phyloP scores from a whole-genome alignment of 1,140 invertebrate genomes.

The Anoplophora glabripennis region DNA sequence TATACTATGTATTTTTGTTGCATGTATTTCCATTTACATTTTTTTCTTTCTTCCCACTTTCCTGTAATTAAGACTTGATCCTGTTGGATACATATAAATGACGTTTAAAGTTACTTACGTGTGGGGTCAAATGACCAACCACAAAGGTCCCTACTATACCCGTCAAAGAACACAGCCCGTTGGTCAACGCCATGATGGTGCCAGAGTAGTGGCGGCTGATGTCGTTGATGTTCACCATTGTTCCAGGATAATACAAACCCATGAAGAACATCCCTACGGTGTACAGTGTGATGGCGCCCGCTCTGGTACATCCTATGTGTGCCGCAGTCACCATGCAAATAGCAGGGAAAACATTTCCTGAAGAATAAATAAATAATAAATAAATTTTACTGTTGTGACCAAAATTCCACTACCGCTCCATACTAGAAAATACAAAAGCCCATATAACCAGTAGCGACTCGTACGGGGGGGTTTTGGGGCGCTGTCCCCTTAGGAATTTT shows the following conservation, averaged over 20 bases:
- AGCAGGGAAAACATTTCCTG: conserved; percentile 17
- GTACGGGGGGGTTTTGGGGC: no score
- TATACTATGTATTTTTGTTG: no score
- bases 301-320: conserved; percentile 22
- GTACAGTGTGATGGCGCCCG: conserved; percentile 8
- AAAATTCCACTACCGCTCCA: no score
- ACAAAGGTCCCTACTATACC: conserved; percentile 7
- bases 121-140: background rate
- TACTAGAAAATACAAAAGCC: no score
- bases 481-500: no score
- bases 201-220: conserved; percentile 6
- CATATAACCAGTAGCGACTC: no score
- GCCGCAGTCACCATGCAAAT: conserved; percentile 13
- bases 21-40: no score
- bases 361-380: conserved; percentile 8
- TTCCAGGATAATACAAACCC: conserved; percentile 11
- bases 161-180: background rate
- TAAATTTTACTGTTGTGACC: no score
- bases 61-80: no score
- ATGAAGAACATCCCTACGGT: conserved; percentile 3
- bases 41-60: no score
- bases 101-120: background rate
- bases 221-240: conserved; percentile 12
- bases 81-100: no score
- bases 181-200: conserved; percentile 12